Evolutionary conservation across 92 coral and sea anemone genomes (phyloP).

Genomic region (Siderastrea siderea): DNA sequence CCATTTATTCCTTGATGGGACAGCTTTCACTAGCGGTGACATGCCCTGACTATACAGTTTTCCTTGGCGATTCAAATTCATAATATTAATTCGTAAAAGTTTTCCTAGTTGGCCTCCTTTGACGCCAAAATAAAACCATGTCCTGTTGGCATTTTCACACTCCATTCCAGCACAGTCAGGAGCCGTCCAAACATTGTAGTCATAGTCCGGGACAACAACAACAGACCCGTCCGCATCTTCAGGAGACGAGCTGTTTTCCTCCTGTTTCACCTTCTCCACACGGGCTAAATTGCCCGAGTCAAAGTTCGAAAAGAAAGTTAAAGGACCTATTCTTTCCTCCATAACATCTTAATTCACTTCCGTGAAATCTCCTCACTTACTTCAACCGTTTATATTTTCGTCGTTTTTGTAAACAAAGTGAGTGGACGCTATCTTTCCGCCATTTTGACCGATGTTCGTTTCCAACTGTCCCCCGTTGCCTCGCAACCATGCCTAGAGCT

Average conservation of each 20-base stretch:
- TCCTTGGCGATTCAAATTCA: slow-evolving; percentile 98
- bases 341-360: slow-evolving; percentile 30
- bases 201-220: slow-evolving; percentile 80
- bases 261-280: slow-evolving; percentile 87
- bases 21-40: slow-evolving; percentile 90
- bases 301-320: slow-evolving; percentile 96
- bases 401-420: background rate
- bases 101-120: slow-evolving; percentile 92
- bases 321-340: slow-evolving; percentile 94
- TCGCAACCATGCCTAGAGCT: slow-evolving; percentile 71
- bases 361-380: background rate
- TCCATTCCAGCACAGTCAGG: slow-evolving; percentile 97
- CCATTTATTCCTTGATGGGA: slow-evolving; percentile 91
- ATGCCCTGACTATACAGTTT: slow-evolving; percentile 94
- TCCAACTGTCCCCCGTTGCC: slow-evolving; percentile 79
- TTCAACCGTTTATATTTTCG: background rate
- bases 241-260: slow-evolving; percentile 63
- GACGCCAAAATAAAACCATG: slow-evolving; percentile 98
- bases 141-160: slow-evolving; percentile 90
- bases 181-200: slow-evolving; percentile 95
- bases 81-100: slow-evolving; percentile 82
- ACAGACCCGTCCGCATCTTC: slow-evolving; percentile 55
- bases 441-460: slow-evolving; percentile 48
- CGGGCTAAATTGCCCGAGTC: slow-evolving; percentile 98
- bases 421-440: slow-evolving; percentile 44